Percentiles rank a stretch among this genome's conserved stretches.
phyloP scores from a whole-genome alignment of 2,797 vertebrate species.

The Sebastes steindachneri region DNA sequence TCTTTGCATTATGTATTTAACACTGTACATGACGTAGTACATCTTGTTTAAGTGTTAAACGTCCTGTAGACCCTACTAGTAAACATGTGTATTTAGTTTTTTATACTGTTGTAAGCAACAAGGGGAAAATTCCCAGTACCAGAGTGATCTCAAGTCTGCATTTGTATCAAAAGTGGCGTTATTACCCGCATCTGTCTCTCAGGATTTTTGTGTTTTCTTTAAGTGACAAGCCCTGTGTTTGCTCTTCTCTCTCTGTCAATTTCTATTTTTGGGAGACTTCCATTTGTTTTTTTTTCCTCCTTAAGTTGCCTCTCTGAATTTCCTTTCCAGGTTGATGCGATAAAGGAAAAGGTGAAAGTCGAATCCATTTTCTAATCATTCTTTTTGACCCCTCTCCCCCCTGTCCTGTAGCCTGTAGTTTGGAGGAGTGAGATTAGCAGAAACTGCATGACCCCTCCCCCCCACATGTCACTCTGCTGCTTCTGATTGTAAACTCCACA shows the following conservation, averaged over 20 bases:
- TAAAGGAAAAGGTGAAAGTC: constrained; percentile 99
- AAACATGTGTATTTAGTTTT: not conserved
- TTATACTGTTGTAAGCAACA: not conserved
- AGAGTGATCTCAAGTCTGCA: constrained; percentile 64
- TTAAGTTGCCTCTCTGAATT: constrained; percentile 95
- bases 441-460: constrained; percentile 90
- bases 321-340: constrained; percentile 99
- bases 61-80: not conserved
- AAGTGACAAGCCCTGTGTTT: constrained; percentile 83
- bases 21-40: not conserved
- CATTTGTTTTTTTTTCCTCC: constrained; percentile 85
- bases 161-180: constrained; percentile 81
- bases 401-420: constrained; percentile 87
- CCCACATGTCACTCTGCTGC: constrained; percentile 83
- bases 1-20: not conserved
- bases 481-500: constrained; percentile 80
- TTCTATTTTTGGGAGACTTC: constrained; percentile 87
- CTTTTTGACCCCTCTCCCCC: constrained; percentile 82
- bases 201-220: constrained; percentile 77
- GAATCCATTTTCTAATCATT: constrained; percentile 92
- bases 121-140: not conserved
- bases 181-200: constrained; percentile 72
- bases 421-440: constrained; percentile 95
- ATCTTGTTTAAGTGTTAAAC: not conserved
- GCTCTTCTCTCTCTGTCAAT: constrained; percentile 89